A percentile compares a stretch with the other conserved stretches of the same genome.
Conservation (phyloP, 2,888 invertebrate species). For the Mimas tiliae region DNA sequence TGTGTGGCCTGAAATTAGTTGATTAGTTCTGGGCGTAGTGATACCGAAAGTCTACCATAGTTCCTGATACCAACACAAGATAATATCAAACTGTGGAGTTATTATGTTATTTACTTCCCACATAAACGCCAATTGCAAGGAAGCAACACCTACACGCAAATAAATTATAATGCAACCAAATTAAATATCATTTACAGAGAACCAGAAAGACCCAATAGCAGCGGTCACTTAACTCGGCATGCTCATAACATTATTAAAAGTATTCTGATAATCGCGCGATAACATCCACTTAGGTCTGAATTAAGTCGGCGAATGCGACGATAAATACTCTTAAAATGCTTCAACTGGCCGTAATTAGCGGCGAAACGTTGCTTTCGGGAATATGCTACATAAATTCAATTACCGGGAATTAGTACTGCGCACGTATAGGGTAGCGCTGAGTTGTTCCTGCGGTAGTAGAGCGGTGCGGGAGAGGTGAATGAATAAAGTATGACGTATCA, state of each 20-base stretch:
- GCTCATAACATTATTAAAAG: slow-evolving; percentile 19
- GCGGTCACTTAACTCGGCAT: background rate
- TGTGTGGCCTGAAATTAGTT: too few relatives aligned
- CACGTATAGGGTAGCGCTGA: background rate
- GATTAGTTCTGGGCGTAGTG: too few relatives aligned
- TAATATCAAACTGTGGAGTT: too few relatives aligned
- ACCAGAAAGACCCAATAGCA: background rate
- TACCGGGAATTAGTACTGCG: background rate
- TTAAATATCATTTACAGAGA: background rate
- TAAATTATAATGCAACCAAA: slow-evolving; percentile 5
- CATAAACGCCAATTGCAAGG: background rate
- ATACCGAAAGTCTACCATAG: too few relatives aligned
- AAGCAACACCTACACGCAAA: background rate
- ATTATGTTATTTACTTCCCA: background rate
- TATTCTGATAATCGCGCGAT: slow-evolving; percentile 26
- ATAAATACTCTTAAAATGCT: slow-evolving; percentile 74
- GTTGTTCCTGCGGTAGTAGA: too few relatives aligned
- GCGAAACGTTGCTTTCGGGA: slow-evolving; percentile 20
- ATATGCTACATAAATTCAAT: slow-evolving; percentile 19
- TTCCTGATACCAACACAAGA: too few relatives aligned
- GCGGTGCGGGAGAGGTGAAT: too few relatives aligned
- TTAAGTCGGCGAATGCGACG: slow-evolving; percentile 57
- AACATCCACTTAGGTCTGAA: slow-evolving; percentile 56
- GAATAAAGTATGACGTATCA: too few relatives aligned
- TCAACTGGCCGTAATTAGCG: slow-evolving; percentile 69